Base-by-base conservation (phyloP, 2,888 invertebrate genomes). In the Chloromyia formosa region DNA sequence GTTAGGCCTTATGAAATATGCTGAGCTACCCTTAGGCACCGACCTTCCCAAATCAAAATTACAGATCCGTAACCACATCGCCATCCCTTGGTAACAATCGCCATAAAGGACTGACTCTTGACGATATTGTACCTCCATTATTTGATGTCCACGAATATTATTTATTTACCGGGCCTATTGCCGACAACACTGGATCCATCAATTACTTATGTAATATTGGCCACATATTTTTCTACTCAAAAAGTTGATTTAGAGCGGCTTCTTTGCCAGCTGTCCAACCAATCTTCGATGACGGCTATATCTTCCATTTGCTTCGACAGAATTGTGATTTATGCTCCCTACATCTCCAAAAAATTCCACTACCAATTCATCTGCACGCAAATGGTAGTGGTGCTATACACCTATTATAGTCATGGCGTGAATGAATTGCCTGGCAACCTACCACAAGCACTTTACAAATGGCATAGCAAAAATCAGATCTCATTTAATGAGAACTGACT, bases 311-410 rank as follows among this genome's bases (percentile, higher is more conserved):
- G 20, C 45, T 66, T 66, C 68, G 68, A 69, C 68, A 69, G 23
- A 20, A 69, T n/a, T 22, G 14, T 69, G 68, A 69, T 69, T 69
- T 69, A 69, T 69, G 54, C 27, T 60, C n/a, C 60, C 14, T 60
- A 23, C 60, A 60, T 40, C 40, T 7, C n/a, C 7, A 23, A 16
- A 1, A 40, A 62, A 40, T 12, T 23, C 62, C 14, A 18, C 16
- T 10, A 1, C 4, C 12, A 12, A 60, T 10, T 10, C 16, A 56
- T 18, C 18, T 20, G 16, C 56, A 20, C 56, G 18, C 16, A 56
- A n/a, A 53, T 53, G 14, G n/a, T 53, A 10, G 16, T n/a, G 53
- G 53, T n/a, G n/a, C n/a, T 53, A 56, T 56, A 10, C 18, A 35
- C 27, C 2, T 35, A 35, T 35, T 35, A 35, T 35, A 35, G 27